Conservation (phyloP, 1,140 invertebrate species). For the Daktulosphaira vitifoliae region DNA sequence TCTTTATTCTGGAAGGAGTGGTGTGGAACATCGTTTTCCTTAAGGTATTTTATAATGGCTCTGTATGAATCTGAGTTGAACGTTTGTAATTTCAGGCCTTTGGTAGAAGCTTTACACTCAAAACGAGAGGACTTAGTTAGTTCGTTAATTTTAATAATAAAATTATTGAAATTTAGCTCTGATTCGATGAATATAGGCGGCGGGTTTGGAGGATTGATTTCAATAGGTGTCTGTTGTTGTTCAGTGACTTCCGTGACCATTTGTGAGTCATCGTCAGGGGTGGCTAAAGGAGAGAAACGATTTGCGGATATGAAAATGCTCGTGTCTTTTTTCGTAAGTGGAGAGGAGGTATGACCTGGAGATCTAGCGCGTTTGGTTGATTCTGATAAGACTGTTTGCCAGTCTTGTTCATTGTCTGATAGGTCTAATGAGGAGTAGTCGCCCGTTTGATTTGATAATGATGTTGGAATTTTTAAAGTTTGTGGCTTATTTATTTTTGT, state of each 20-base stretch:
- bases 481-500: background rate
- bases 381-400: background rate
- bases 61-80: too few relatives aligned
- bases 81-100: too few relatives aligned
- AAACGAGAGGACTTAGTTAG: conserved; percentile 4
- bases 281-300: conserved; percentile 3
- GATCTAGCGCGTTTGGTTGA: background rate
- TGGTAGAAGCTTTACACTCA: conserved; percentile 19
- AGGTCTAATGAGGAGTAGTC: background rate
- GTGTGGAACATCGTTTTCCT: background rate
- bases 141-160: conserved; percentile 11
- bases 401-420: conserved; percentile 2
- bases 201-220: background rate
- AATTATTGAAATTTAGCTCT: conserved; percentile 1
- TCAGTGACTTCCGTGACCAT: background rate
- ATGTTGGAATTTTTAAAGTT: background rate
- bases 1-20: too few relatives aligned
- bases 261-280: background rate
- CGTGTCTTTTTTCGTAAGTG: conserved; percentile 9
- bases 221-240: background rate
- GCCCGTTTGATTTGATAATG: conserved; percentile 1
- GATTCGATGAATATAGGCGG: conserved; percentile 3
- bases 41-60: too few relatives aligned
- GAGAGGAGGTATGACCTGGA: background rate
- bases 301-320: background rate